Conservation (phyloP, 2,888 invertebrate species). For the Incurvaria masculella region DNA sequence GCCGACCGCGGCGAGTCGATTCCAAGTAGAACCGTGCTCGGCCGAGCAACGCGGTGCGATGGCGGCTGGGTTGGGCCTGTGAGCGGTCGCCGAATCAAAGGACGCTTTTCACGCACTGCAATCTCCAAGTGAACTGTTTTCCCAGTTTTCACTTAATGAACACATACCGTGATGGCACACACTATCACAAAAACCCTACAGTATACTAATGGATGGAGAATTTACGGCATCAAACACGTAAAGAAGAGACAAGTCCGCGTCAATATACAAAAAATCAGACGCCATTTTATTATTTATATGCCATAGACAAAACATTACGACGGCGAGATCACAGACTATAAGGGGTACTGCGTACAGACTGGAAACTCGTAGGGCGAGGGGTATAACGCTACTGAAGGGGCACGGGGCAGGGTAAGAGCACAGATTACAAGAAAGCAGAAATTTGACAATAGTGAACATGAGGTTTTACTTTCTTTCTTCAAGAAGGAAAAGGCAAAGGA, state of each 20-base stretch:
- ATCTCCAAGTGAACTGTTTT: not conserved
- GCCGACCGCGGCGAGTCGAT: not conserved
- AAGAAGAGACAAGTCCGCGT: not conserved
- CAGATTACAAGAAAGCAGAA: too few relatives aligned
- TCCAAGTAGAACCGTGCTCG: not conserved
- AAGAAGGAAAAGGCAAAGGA: too few relatives aligned
- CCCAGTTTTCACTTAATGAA: not conserved
- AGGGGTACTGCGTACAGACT: too few relatives aligned
- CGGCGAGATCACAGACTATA: too few relatives aligned
- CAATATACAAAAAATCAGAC: slow-evolving; percentile 49
- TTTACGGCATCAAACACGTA: not conserved
- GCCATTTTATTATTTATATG: slow-evolving; percentile 57
- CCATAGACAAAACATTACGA: slow-evolving; percentile 4
- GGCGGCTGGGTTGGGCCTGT: not conserved
- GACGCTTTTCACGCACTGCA: not conserved
- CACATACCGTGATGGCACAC: not conserved
- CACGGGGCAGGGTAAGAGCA: too few relatives aligned
- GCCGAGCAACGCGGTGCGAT: not conserved
- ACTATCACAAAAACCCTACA: not conserved
- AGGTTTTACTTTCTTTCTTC: too few relatives aligned
- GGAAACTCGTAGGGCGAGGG: too few relatives aligned
- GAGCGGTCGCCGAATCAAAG: not conserved
- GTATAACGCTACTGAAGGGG: too few relatives aligned
- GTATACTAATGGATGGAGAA: not conserved
- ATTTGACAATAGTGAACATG: too few relatives aligned